These are phyloP conservation scores for Narcine bancroftii DNA, from an alignment of 2,113 vertebrate species.

Conservation along the genomic window DNA sequence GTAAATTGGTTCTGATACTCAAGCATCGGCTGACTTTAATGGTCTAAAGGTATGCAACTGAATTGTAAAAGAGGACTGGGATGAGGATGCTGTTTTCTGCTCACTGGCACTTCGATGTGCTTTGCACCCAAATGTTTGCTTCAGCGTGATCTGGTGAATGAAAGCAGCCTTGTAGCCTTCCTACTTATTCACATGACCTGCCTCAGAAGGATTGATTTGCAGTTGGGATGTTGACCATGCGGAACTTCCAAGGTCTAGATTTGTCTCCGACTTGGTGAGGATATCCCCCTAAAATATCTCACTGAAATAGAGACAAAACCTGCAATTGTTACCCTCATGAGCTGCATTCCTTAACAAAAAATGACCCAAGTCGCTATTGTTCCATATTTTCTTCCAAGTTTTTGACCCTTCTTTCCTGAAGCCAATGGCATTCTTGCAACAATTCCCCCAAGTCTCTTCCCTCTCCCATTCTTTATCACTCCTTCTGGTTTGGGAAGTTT, in stretches of 20 bases:
- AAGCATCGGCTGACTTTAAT: background rate
- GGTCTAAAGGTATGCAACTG: background rate
- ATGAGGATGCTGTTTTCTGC: background rate
- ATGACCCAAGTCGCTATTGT: too few relatives aligned
- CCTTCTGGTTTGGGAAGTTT: background rate
- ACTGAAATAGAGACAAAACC: too few relatives aligned
- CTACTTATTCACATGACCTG: background rate
- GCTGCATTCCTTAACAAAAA: too few relatives aligned
- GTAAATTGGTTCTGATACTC: background rate
- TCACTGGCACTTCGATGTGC: background rate
- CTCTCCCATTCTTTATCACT: background rate
- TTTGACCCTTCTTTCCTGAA: background rate
- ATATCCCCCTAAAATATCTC: background rate
- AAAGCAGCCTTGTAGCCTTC: background rate
- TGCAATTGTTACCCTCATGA: too few relatives aligned
- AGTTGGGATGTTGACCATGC: background rate
- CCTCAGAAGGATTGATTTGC: background rate
- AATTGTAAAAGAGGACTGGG: background rate
- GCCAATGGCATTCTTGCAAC: background rate
- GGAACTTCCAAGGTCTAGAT: background rate
- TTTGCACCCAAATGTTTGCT: background rate
- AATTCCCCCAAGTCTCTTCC: background rate
- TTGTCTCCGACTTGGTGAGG: background rate
- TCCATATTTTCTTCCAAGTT: background rate
- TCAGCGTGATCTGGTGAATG: background rate